Evolutionary conservation across 2,113 vertebrate genomes (phyloP).

Genomic region (Oplegnathus fasciatus): DNA sequence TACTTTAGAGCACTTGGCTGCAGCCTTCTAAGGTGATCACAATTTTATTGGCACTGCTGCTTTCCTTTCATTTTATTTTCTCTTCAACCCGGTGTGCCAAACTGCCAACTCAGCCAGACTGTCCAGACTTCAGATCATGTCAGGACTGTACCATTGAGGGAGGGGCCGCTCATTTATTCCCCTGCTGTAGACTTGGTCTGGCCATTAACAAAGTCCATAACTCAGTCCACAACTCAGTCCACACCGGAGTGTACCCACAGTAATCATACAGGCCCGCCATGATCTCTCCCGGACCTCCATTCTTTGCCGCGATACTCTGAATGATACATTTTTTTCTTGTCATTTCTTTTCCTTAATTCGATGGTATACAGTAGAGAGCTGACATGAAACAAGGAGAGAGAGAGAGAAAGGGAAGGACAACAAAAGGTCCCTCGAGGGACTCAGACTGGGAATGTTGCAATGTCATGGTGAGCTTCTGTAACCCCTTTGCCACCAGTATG

Average conservation of each 20-base stretch:
- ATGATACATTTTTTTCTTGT: not conserved
- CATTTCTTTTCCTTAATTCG: not conserved
- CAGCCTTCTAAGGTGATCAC: not conserved
- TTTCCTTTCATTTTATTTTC: too few species aligned
- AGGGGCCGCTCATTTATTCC: not conserved
- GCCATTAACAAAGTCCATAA: not conserved
- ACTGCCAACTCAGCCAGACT: too few species aligned
- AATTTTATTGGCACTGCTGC: not conserved
- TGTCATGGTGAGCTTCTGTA: not conserved
- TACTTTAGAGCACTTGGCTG: not conserved
- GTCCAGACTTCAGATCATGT: too few species aligned
- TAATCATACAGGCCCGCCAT: not conserved
- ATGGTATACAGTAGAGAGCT: not conserved
- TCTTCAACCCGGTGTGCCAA: too few species aligned
- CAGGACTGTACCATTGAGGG: not conserved
- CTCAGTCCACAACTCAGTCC: too few species aligned
- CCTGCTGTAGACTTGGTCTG: not conserved
- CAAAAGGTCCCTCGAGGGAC: not conserved
- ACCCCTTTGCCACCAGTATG: not conserved
- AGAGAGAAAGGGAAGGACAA: too few species aligned
- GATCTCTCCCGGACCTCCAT: not conserved
- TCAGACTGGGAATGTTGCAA: not conserved
- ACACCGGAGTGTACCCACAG: not conserved
- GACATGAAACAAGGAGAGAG: too few species aligned
- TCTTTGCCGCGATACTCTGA: not conserved